Evolutionary conservation across 2,113 vertebrate genomes (phyloP).

Genomic region (Montifringilla adamsi): DNA sequence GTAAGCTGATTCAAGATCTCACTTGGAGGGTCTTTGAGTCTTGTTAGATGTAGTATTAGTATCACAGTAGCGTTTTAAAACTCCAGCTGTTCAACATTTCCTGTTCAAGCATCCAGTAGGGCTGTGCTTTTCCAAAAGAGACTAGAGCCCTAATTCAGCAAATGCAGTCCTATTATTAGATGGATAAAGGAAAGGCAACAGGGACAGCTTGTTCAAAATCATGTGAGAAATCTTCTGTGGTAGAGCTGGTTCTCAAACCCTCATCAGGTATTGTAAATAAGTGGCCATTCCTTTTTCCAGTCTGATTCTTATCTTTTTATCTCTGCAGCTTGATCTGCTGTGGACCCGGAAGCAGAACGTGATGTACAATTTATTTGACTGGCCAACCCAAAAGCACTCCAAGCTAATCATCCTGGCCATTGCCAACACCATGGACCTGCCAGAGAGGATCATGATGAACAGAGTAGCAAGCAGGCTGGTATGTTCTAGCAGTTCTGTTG

Average conservation of each 20-base stretch:
- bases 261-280: not conserved
- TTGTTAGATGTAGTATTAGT: not conserved
- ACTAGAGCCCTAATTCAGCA: not conserved
- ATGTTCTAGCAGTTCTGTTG: constrained; percentile 25
- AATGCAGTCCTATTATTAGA: not conserved
- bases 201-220: not conserved
- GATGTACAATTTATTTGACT: constrained; percentile 96
- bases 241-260: not conserved
- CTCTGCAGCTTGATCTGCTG: constrained; percentile 87
- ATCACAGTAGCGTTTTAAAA: not conserved
- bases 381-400: constrained; percentile 88
- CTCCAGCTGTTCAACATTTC: not conserved
- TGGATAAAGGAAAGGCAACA: not conserved
- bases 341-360: constrained; percentile 97
- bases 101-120: not conserved
- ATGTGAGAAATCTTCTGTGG: not conserved
- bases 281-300: not conserved
- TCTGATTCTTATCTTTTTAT: not conserved
- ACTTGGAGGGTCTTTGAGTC: not conserved
- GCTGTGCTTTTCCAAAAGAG: not conserved
- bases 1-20: not conserved
- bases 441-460: constrained; percentile 96
- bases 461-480: constrained; percentile 93
- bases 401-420: constrained; percentile 91
- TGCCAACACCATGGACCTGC: constrained; percentile 98